Base-by-base conservation (phyloP, 1,140 invertebrate genomes). In the Drosophila nasuta region DNA sequence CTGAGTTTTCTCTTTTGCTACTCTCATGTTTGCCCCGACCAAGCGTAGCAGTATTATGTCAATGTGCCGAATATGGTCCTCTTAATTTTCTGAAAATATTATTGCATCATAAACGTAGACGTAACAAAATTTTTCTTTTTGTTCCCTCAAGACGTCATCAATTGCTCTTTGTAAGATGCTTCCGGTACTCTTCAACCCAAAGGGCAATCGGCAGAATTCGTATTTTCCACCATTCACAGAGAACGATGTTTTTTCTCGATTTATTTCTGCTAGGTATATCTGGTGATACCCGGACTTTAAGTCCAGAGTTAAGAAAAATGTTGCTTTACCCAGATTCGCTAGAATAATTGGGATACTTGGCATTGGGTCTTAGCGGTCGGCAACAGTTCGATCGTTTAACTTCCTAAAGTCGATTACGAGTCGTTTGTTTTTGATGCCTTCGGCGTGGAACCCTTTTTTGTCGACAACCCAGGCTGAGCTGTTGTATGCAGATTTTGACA, bases 21-120 rank as follows among this genome's bases (percentile, higher is more conserved):
- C 17, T 43, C 54, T 57, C 54, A 57, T 57, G 13, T 38, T 38
- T 2, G 7, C 54, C 3, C 20, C 54, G 4, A 4, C 15, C 15
- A 15, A 15, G 15, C 15, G 10, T 3, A 57, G 11, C 10, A 57
- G 15, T 5, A 57, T 13, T n/a, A n/a, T 20, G 4, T 38, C 8
- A 20, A 57, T 25, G 11, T 57, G 56, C 5, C 25, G 4, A 2
- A 43, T 20, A 13, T 43, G 56, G 2, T 58, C 56, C 1, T 11
- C 1, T 28, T 43, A 1, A 10, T 15, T 41, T 25, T 58, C 5
- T n/a, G 56, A 58, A n/a, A 58, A 58, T 6, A 58, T 58, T 20
- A 58, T 58, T n/a, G 43, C 56, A 17, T 58, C 38, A n/a, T 58
- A 17, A 1, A 58, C 17, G 8, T 58, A 58, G 15, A 58, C 33